Conservation (phyloP, 1,140 invertebrate species). For the Meloidogyne floridensis region DNA sequence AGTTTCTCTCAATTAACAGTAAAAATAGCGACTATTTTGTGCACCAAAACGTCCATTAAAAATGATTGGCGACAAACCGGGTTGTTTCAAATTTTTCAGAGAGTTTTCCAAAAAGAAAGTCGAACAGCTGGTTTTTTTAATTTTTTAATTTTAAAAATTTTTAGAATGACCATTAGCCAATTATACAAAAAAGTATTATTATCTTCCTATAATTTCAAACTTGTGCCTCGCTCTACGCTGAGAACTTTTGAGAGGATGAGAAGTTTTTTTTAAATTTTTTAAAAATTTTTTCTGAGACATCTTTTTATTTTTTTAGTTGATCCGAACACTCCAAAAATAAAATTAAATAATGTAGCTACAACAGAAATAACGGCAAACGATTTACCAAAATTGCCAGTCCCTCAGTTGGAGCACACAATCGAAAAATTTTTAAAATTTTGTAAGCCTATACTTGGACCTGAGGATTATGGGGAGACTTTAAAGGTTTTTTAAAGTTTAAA, state of each 20-base stretch:
- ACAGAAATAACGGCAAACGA: neutral
- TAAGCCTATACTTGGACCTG: slow-evolving; percentile 38
- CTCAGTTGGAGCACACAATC: slow-evolving; percentile 42
- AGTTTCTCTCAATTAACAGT: too few relatives aligned
- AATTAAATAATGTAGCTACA: neutral
- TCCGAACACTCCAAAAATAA: too few relatives aligned
- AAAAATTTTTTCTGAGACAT: neutral
- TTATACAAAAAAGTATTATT: neutral
- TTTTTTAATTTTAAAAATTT: neutral
- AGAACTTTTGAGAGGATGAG: too few relatives aligned
- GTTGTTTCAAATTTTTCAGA: too few relatives aligned
- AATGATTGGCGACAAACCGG: too few relatives aligned
- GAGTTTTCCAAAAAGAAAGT: too few relatives aligned
- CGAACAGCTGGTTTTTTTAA: neutral
- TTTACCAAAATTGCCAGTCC: slow-evolving; percentile 35
- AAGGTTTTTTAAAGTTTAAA: slow-evolving; percentile 22
- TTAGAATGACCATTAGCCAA: neutral
- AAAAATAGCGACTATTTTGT: too few relatives aligned
- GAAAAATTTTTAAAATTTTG: slow-evolving; percentile 50
- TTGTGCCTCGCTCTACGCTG: neutral
- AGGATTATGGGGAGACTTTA: slow-evolving; percentile 44
- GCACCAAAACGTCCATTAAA: too few relatives aligned
- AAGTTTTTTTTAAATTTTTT: neutral
- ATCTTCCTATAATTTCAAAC: neutral
- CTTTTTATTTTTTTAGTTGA: neutral